Conservation (phyloP, 2,888 invertebrate genomes). For the Chloroclysta siterata region DNA sequence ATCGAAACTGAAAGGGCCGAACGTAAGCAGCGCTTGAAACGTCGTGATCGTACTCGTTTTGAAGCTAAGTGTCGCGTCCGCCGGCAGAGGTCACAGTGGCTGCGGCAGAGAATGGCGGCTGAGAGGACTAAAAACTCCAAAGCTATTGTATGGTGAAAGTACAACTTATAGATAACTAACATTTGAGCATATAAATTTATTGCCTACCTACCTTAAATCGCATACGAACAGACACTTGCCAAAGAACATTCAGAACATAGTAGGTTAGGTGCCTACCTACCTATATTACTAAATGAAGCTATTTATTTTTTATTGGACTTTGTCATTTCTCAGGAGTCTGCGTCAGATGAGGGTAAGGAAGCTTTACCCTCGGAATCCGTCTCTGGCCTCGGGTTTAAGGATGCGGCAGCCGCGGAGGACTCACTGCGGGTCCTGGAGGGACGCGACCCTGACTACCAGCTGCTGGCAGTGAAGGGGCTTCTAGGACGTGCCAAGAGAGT, state of each 20-base stretch:
- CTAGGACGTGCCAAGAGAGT: slow-evolving; percentile 90
- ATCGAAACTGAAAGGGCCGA: neutral
- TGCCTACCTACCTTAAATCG: too few relatives aligned
- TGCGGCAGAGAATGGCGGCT: neutral
- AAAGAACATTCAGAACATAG: too few relatives aligned
- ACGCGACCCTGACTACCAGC: slow-evolving; percentile 91
- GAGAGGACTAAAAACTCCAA: neutral
- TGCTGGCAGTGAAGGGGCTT: slow-evolving; percentile 88
- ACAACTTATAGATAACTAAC: neutral
- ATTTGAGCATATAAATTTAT: too few relatives aligned
- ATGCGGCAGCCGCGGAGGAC: slow-evolving; percentile 88
- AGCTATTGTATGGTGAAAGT: neutral
- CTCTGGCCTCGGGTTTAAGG: slow-evolving; percentile 91
- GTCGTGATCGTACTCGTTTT: neutral
- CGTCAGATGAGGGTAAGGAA: slow-evolving; percentile 73
- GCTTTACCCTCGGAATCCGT: slow-evolving; percentile 84
- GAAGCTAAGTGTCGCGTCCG: neutral
- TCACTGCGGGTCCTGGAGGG: slow-evolving; percentile 87
- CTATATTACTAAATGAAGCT: too few relatives aligned
- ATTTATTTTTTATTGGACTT: neutral
- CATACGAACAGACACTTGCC: too few relatives aligned
- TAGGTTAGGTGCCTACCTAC: too few relatives aligned
- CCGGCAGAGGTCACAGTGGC: neutral
- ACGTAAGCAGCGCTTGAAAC: neutral
- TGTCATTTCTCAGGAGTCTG: slow-evolving; percentile 59